A percentile compares a stretch with the other conserved stretches of the same genome.
These are phyloP conservation scores for Sylvilagus floridanus DNA, from an alignment of 2,797 vertebrate genomes.

Conservation along the genomic window DNA sequence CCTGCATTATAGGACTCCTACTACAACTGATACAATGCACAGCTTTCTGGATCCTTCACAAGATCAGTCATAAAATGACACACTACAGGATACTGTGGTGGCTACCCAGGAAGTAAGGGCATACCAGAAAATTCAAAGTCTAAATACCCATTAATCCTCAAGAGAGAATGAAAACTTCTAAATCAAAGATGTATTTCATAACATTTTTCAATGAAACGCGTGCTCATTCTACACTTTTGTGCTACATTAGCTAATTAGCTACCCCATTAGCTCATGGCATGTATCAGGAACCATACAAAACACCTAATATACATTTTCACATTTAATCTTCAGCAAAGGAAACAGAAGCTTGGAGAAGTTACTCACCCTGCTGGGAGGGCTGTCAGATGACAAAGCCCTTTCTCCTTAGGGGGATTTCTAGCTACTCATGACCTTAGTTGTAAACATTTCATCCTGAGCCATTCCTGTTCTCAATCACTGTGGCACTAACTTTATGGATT, in stretches of 20 bases:
- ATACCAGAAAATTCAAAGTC: neutral
- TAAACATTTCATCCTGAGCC: neutral
- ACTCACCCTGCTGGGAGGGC: neutral
- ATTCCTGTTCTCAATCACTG: neutral
- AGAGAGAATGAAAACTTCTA: neutral
- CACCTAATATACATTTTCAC: neutral
- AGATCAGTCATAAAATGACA: neutral
- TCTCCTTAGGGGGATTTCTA: neutral
- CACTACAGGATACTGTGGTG: neutral
- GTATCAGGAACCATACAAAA: neutral
- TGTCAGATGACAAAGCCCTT: neutral
- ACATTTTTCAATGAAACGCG: neutral
- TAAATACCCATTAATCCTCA: neutral
- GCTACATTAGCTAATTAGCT: neutral
- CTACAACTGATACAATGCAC: neutral
- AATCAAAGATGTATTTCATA: neutral
- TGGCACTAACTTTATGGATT: neutral
- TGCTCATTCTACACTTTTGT: neutral
- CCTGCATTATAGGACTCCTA: neutral
- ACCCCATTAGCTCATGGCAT: neutral
- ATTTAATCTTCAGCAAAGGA: neutral
- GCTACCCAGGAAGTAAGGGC: neutral
- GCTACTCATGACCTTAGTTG: neutral
- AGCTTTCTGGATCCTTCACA: neutral
- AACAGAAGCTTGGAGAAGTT: neutral